phyloP scores from a whole-genome alignment of 2,888 invertebrate species.

The Drosophila mayaguana region DNA sequence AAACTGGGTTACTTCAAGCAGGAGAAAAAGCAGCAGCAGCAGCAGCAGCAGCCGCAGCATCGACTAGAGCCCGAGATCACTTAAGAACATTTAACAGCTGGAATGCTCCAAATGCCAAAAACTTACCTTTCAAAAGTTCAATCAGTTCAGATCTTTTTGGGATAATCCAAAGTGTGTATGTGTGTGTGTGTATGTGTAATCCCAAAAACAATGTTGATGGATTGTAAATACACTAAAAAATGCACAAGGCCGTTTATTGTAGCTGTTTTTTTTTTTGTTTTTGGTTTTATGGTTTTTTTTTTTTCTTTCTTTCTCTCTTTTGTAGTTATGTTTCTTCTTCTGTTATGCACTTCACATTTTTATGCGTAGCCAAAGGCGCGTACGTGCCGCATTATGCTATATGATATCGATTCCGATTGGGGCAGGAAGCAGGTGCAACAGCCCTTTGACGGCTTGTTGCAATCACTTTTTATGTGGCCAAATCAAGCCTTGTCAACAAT shows the following conservation, averaged over 20 bases:
- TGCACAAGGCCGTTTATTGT: conserved; percentile 62
- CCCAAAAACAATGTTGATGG: conserved; percentile 63
- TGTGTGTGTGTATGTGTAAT: conserved; percentile 49
- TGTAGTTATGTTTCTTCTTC: conserved; percentile 42
- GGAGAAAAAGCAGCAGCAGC: neutral
- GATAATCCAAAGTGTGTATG: conserved; percentile 51
- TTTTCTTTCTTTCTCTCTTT: conserved; percentile 17
- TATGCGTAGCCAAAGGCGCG: conserved; percentile 71
- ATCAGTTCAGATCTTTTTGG: conserved; percentile 21
- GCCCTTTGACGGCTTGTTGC: conserved; percentile 34
- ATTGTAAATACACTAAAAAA: conserved; percentile 41
- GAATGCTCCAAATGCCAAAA: conserved; percentile 19
- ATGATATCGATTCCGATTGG: conserved; percentile 15
- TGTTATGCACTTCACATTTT: conserved; percentile 71
- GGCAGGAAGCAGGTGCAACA: conserved; percentile 75
- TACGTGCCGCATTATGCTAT: conserved; percentile 62
- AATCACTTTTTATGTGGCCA: conserved; percentile 9
- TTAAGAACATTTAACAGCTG: conserved; percentile 28
- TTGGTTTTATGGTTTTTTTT: conserved; percentile 25
- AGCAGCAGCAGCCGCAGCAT: too few relatives aligned
- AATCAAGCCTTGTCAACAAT: conserved; percentile 13
- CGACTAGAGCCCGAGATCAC: conserved; percentile 10
- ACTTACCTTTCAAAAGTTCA: conserved; percentile 63
- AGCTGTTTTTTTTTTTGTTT: conserved; percentile 8
- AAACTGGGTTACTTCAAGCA: conserved; percentile 31